These are phyloP conservation scores for Lordiphosa fenestrarum DNA, from an alignment of 2,888 invertebrate genomes.

Conservation along the genomic window DNA sequence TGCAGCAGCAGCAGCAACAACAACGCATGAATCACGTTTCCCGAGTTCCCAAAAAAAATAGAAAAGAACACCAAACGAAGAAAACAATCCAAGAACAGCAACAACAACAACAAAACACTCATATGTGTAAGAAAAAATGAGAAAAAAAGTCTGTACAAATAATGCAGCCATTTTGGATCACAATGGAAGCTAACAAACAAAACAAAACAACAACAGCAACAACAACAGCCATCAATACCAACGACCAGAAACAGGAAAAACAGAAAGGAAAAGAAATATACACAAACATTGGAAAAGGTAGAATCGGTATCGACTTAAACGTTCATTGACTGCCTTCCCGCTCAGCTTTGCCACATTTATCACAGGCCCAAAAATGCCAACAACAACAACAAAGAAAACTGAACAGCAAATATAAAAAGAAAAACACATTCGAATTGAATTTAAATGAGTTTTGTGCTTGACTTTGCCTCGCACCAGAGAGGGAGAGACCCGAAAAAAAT, in stretches of 20 bases:
- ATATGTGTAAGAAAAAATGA: conserved; percentile 16
- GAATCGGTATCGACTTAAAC: conserved; percentile 67
- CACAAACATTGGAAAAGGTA: conserved; percentile 49
- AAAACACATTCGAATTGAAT: conserved; percentile 71
- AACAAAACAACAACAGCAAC: conserved; percentile 32
- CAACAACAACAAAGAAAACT: conserved; percentile 12
- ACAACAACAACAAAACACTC: conserved; percentile 26
- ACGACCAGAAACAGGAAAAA: conserved; percentile 24
- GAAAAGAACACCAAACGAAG: conserved; percentile 21
- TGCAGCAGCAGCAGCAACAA: conserved; percentile 22
- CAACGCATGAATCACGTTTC: conserved; percentile 67
- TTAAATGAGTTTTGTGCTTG: conserved; percentile 63
- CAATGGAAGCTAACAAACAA: conserved; percentile 65
- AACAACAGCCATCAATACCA: conserved; percentile 27
- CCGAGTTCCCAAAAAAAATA: conserved; percentile 22
- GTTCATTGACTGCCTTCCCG: conserved; percentile 58
- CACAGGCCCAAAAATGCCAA: conserved; percentile 50
- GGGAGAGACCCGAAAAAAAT: conserved; percentile 4
- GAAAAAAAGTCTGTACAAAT: conserved; percentile 55
- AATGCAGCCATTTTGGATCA: conserved; percentile 75
- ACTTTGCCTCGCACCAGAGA: conserved; percentile 31
- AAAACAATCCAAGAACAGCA: conserved; percentile 25
- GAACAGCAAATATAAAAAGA: conserved; percentile 30
- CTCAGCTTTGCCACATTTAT: conserved; percentile 52
- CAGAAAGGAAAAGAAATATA: conserved; percentile 20